These are phyloP conservation scores for Orthosia cruda DNA, from an alignment of 2,888 invertebrate genomes.

Conservation along the genomic window DNA sequence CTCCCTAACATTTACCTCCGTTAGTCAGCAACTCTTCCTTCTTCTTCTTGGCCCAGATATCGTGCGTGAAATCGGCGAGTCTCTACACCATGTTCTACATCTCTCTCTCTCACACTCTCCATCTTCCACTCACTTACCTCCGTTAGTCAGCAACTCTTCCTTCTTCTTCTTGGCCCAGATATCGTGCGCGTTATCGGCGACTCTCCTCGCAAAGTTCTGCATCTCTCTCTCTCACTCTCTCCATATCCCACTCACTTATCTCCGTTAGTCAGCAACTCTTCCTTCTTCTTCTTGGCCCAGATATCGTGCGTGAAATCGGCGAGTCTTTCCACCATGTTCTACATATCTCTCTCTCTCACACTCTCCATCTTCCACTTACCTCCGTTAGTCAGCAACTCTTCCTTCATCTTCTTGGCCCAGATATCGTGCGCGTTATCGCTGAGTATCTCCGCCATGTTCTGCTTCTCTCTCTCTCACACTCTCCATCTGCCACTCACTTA, in stretches of 20 bases:
- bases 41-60: background rate
- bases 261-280: too few relatives aligned
- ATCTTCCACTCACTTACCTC: background rate
- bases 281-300: too few relatives aligned
- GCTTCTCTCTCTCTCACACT: too few relatives aligned
- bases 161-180: background rate
- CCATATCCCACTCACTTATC: too few relatives aligned
- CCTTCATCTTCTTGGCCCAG: conserved; percentile 94
- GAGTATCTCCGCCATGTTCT: too few relatives aligned
- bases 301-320: background rate
- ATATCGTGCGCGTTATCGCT: too few relatives aligned
- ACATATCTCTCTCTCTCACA: background rate
- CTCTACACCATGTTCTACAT: background rate
- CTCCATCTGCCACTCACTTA: too few relatives aligned
- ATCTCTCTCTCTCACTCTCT: too few relatives aligned
- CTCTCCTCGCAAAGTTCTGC: too few relatives aligned
- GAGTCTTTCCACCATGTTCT: background rate
- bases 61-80: background rate
- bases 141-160: background rate
- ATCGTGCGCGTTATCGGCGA: too few relatives aligned
- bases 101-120: background rate
- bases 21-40: too few relatives aligned
- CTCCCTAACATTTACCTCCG: too few relatives aligned
- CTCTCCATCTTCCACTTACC: conserved; percentile 76
- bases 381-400: conserved; percentile 96